Conservation (phyloP, 2,113 vertebrate genomes). For the Nycticorax nycticorax region DNA sequence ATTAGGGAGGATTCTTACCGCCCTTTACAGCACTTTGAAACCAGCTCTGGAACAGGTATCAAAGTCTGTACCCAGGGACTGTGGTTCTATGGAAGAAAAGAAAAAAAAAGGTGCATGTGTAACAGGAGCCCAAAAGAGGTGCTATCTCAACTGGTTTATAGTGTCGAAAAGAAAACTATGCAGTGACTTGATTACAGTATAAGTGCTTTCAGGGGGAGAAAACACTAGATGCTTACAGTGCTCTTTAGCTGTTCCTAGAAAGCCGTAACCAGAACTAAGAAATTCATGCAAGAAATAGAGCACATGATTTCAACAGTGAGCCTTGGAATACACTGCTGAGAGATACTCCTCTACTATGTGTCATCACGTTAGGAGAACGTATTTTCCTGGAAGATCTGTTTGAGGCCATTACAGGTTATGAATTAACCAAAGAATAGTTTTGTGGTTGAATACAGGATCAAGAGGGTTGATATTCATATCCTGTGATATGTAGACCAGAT, state of each 20-base stretch:
- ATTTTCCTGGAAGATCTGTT: background rate
- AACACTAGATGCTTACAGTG: background rate
- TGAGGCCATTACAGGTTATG: background rate
- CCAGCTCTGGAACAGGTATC: background rate
- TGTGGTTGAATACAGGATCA: background rate
- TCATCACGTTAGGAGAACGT: background rate
- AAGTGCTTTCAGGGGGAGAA: background rate
- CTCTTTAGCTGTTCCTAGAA: constrained; percentile 7
- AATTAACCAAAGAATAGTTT: background rate
- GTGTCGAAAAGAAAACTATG: background rate
- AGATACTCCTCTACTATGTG: background rate
- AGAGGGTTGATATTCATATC: background rate
- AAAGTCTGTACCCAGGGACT: background rate
- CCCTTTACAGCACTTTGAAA: background rate
- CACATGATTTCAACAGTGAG: background rate
- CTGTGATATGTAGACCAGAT: background rate
- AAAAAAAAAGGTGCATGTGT: background rate
- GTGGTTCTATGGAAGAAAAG: background rate
- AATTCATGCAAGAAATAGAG: background rate
- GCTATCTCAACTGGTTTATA: background rate
- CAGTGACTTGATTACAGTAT: background rate
- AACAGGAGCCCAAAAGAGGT: background rate
- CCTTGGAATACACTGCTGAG: background rate
- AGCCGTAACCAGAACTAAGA: background rate
- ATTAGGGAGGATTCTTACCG: background rate